These are phyloP conservation scores for Holothuria glaberrima DNA, from an alignment of 35 echinoderm and acorn worm species.

Conservation along the genomic window DNA sequence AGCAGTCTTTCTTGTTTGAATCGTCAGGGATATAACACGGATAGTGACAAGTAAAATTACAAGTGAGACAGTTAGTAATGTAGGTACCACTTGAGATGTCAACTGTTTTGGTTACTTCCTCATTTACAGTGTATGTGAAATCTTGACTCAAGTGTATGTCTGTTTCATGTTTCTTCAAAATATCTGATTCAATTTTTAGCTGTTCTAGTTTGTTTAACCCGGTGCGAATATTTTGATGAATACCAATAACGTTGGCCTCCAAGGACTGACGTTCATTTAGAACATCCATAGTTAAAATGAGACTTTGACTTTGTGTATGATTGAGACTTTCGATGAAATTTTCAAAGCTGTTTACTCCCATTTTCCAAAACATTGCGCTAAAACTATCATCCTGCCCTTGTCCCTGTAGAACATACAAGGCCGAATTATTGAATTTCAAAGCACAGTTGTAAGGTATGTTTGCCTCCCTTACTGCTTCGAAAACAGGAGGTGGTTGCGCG, in stretches of 20 bases:
- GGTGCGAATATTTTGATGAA: not conserved
- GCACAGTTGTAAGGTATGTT: not conserved
- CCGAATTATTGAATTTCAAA: not conserved
- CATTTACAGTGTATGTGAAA: not conserved
- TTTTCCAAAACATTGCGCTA: not conserved
- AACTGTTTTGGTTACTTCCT: not conserved
- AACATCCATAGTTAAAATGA: not conserved
- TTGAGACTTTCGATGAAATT: not conserved
- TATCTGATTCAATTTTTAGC: not conserved
- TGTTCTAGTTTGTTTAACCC: not conserved
- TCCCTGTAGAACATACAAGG: not conserved
- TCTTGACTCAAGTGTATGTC: not conserved
- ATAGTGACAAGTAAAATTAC: constrained; percentile 6
- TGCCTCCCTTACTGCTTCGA: not conserved
- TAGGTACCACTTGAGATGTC: not conserved
- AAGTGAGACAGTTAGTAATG: not conserved
- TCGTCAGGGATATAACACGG: constrained; percentile 33
- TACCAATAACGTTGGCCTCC: not conserved
- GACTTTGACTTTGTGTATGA: not conserved
- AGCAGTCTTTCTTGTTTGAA: not conserved
- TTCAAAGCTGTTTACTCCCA: not conserved
- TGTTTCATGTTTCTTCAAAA: not conserved
- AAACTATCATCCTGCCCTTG: too few species aligned
- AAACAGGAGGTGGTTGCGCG: not conserved
- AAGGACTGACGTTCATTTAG: not conserved